These are phyloP conservation scores for Aleiodes alternator DNA, from an alignment of 2,888 invertebrate species.

Conservation along the genomic window DNA sequence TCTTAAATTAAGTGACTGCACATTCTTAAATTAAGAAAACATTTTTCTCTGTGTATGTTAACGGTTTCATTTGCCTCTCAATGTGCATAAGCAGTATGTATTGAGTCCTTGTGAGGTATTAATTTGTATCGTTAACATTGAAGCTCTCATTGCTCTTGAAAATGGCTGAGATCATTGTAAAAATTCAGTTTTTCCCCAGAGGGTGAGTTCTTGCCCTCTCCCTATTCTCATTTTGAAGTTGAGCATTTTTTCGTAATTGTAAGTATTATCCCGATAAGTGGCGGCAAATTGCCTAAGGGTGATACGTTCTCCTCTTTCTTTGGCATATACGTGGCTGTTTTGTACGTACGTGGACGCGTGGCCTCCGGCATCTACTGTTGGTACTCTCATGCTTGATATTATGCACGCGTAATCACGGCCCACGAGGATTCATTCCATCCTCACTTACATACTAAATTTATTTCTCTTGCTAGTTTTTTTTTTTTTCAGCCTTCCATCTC, in stretches of 20 bases:
- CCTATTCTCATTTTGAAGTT: conserved; percentile 7
- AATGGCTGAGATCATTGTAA: conserved; percentile 14
- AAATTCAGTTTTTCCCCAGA: conserved; percentile 25
- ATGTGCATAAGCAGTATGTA: no score
- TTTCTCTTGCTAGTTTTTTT: conserved; percentile 10
- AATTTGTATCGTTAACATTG: conserved; percentile 24
- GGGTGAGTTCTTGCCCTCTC: neutral
- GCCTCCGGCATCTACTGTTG: conserved; percentile 37
- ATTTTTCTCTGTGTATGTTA: no score
- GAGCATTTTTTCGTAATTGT: conserved; percentile 65
- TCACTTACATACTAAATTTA: conserved; percentile 24
- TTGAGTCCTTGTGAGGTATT: no score
- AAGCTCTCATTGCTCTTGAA: conserved; percentile 7
- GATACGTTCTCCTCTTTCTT: conserved; percentile 27
- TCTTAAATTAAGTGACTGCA: no score
- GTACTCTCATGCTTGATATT: conserved; percentile 31
- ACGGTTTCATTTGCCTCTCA: no score
- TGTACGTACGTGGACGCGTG: conserved; percentile 47
- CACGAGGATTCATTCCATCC: conserved; percentile 20
- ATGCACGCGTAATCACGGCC: conserved; percentile 45
- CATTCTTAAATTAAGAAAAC: no score
- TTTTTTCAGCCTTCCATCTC: neutral
- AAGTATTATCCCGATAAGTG: conserved; percentile 63
- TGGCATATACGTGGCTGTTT: conserved; percentile 33
- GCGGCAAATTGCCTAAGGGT: conserved; percentile 41